Base-by-base conservation (phyloP, 1,140 invertebrate species). In the Spodoptera frugiperda region DNA sequence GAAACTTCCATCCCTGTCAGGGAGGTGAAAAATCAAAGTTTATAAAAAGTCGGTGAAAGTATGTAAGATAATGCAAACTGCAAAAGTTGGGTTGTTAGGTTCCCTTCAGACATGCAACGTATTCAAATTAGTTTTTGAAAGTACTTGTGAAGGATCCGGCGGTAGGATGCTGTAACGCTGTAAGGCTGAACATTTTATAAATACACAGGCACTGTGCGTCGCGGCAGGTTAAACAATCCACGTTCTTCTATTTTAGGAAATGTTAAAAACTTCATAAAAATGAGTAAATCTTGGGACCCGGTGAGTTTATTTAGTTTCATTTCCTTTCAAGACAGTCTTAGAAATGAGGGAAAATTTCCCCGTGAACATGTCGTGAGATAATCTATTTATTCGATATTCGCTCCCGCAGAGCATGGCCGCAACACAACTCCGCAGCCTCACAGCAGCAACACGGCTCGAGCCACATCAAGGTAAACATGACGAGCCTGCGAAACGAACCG, bases 401-500 rank as follows among this genome's bases (percentile, higher is more conserved):
- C 30, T 61, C 30, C 0, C 30, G 14, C 30, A 39, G 30, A 14
- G 12, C 5, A 5, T 33, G 55, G 9, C 25, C 39, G 44, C 59
- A 0, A 11, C 3, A 33, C 33, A 14, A 39, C 14, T 61, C 2
- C 8, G 25, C 19, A 51, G 33, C 33, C 3, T 39, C 33, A 10
- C 3, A 39, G 33, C 8, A n/a, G n/a, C n/a, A n/a, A 10, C 33
- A 6, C 9, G 6, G 33, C 33, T 8, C 51, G 48, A 72, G 15
- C 33, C 33, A 67, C 51, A 49, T 25, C 67, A 14, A 59, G 39
- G 57, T 63, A 65, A 78, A 73, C 71, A 75, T 55, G 51, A 48
- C 61, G 44, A 65, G 61, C 19, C 53, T 54, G 63, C 78, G 78
- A 81, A 86, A 84, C 79, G 70, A 81, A 78, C 65, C 76, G 77